Base-by-base conservation (phyloP, 2,888 invertebrate species). In the Brachyptera risi region DNA sequence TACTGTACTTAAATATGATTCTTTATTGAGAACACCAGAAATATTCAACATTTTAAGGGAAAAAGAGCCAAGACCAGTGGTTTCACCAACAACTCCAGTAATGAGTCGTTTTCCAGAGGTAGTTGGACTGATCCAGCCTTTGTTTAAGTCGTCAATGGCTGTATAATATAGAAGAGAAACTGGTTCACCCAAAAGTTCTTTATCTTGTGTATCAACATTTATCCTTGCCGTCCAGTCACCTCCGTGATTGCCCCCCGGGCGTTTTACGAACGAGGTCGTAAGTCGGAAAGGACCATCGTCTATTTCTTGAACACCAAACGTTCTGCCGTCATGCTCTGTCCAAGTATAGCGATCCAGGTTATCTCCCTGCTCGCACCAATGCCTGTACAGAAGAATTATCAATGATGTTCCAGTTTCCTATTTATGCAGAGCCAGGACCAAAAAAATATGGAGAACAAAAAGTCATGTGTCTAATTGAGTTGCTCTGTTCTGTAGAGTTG, bases 151-250 rank as follows among this genome's bases (percentile, higher is more conserved):
- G 70, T 95, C 95, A 9, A 93, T 75, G 0, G 91, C 92, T 1
- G 84, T 83, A 71, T 94, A 94, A 84, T 92, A 92, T 17, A 93
- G 76, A 0, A 94, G 69, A 0, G 88, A 86, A 21, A 88, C 79
- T 1, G 82, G 81, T 40, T 80, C 77, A 1, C 75, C 74, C 17
- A 49, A 26, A 15, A 60, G 47, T 31, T 60, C 38, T 9, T 27
- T 13, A 31, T 62, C 49, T 64, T 77, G 74, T 57, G 80, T 74
- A 60, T 78, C 77, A 0, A 88, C 86, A 58, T 80, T 78, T 56
- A 98, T 84, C 66, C 92, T 81, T 0, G 90, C 90, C 0, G 94
- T 92, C 96, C 97, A 97, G 70, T 96, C 95, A 0, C 96, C 96
- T 1, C 96, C 96, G 71, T 88, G 83, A 31, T 82, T 77, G 0